Conservation (phyloP, 53 echinoderm and acorn worm species). For the Arbacia lixula region DNA sequence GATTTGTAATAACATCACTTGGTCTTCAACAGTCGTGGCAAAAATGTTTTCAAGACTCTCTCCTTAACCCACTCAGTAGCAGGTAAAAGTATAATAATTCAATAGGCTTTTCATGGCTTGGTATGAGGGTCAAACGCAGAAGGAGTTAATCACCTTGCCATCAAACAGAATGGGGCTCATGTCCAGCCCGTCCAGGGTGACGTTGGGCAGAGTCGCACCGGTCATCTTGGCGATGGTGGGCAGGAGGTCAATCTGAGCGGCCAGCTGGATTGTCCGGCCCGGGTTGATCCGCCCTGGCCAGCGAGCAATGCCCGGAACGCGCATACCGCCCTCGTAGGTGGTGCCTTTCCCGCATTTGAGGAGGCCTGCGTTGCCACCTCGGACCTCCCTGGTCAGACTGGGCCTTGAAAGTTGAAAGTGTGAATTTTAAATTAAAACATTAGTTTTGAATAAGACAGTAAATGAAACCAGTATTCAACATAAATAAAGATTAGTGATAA, state of each 20-base stretch:
- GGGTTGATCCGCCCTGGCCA: slow-evolving; percentile 85
- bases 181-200: slow-evolving; percentile 85
- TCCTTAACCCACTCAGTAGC: too few relatives aligned
- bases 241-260: slow-evolving; percentile 77
- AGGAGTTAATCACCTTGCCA: slow-evolving; percentile 19
- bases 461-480: too few relatives aligned
- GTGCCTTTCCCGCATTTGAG: slow-evolving; percentile 96
- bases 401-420: slow-evolving; percentile 49
- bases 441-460: too few relatives aligned
- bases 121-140: too few relatives aligned
- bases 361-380: slow-evolving; percentile 87
- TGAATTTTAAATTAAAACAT: too few relatives aligned
- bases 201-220: slow-evolving; percentile 67
- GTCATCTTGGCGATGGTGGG: slow-evolving; percentile 84
- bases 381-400: slow-evolving; percentile 39
- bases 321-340: slow-evolving; percentile 92
- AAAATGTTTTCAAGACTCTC: too few relatives aligned
- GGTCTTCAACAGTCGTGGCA: too few relatives aligned
- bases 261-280: slow-evolving; percentile 74
- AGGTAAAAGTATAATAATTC: too few relatives aligned
- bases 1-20: too few relatives aligned
- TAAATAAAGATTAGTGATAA: too few relatives aligned
- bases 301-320: slow-evolving; percentile 85
- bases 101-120: too few relatives aligned
- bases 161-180: slow-evolving; percentile 77